A percentile compares a stretch with the other conserved stretches of the same genome.
Evolutionary conservation across 2,797 vertebrate genomes (phyloP).

Genomic region (Ateles fusciceps): DNA sequence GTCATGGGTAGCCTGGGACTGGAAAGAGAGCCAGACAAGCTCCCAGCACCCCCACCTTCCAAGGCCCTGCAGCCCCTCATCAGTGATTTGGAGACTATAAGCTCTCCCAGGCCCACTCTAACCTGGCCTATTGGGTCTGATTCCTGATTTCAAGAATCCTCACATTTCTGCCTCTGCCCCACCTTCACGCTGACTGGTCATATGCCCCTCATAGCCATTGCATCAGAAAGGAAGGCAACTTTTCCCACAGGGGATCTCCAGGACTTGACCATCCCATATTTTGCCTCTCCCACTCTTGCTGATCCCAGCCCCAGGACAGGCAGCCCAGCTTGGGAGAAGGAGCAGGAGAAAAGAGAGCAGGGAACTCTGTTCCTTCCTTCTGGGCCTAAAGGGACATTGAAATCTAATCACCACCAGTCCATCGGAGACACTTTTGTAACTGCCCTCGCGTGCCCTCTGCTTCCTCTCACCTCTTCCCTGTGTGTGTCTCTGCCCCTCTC

Average conservation of each 20-base stretch:
- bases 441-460: slow-evolving; percentile 56
- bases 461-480: slow-evolving; percentile 41
- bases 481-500: background rate
- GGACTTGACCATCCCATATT: background rate
- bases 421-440: background rate
- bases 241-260: background rate
- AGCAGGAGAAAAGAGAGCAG: background rate
- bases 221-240: slow-evolving; percentile 27
- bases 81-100: background rate
- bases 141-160: slow-evolving; percentile 32
- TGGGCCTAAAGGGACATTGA: background rate
- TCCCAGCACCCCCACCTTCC: background rate
- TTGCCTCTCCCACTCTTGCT: background rate
- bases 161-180: background rate
- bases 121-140: background rate
- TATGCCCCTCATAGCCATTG: background rate
- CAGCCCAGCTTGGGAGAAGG: background rate
- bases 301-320: background rate
- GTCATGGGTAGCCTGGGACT: background rate
- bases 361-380: background rate
- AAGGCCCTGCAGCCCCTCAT: background rate
- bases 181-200: background rate
- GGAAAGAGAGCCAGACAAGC: background rate
- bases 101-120: background rate
- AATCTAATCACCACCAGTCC: background rate